Conservation (phyloP, 2,797 vertebrate species). For the Onychomys arenicola region DNA sequence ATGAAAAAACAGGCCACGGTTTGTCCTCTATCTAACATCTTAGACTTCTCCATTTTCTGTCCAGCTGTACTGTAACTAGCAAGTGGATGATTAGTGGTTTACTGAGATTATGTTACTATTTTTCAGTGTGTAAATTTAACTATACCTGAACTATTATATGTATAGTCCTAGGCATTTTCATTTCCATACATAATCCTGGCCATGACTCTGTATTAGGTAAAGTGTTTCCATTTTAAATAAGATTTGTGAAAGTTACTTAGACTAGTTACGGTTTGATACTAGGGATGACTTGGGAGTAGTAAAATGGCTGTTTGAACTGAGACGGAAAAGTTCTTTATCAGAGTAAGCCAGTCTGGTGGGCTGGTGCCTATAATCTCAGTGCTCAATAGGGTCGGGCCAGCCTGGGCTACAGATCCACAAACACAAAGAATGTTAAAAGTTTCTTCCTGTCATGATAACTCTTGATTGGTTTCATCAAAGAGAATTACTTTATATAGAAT, state of each 20-base stretch:
- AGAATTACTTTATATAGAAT: constrained; percentile 9
- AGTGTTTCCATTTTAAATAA: constrained; percentile 12
- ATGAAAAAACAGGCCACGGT: background rate
- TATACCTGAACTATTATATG: background rate
- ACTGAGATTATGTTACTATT: background rate
- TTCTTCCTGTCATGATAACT: background rate
- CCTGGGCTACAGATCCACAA: background rate
- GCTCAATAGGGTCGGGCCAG: background rate
- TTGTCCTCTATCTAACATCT: constrained; percentile 41
- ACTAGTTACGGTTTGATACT: background rate
- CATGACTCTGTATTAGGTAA: background rate
- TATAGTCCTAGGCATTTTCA: constrained; percentile 4
- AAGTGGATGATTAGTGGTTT: constrained; percentile 53
- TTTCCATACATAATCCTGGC: constrained; percentile 11
- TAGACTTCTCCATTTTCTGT: background rate
- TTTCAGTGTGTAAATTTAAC: constrained; percentile 41
- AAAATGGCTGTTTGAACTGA: background rate
- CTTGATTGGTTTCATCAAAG: constrained; percentile 42
- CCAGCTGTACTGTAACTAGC: background rate
- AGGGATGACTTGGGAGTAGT: background rate
- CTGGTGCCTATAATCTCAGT: background rate
- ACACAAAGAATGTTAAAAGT: constrained; percentile 19
- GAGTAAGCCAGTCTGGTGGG: background rate
- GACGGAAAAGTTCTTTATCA: constrained; percentile 14
- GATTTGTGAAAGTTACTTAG: constrained; percentile 42